Percentiles rank a stretch among this genome's conserved stretches.
These are phyloP conservation scores for Progne subis DNA, from an alignment of 2,113 vertebrate species.

Conservation along the genomic window DNA sequence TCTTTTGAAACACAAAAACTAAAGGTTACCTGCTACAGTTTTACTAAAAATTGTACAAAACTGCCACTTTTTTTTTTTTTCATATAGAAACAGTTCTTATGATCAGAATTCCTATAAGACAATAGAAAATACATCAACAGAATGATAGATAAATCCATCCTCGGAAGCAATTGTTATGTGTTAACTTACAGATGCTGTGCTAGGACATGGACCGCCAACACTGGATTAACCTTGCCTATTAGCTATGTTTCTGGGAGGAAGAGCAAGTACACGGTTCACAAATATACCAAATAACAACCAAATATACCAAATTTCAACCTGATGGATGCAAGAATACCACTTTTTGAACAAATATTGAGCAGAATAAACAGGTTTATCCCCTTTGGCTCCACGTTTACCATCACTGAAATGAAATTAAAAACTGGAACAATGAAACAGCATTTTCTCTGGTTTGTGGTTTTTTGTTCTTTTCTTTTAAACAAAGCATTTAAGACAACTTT, in stretches of 20 bases:
- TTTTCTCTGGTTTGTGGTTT: constrained; percentile 50
- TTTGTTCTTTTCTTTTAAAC: constrained; percentile 76
- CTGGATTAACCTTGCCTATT: constrained; percentile 99
- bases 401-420: constrained; percentile 77
- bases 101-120: constrained; percentile 78
- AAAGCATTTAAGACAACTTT: constrained; percentile 84
- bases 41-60: constrained; percentile 70
- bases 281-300: constrained; percentile 81
- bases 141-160: constrained; percentile 90
- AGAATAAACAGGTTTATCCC: constrained; percentile 72
- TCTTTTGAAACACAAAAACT: constrained; percentile 74
- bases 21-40: constrained; percentile 68
- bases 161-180: constrained; percentile 90
- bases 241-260: constrained; percentile 99
- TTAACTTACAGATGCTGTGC: constrained; percentile 99
- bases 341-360: constrained; percentile 69
- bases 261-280: constrained; percentile 99
- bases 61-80: constrained; percentile 50
- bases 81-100: constrained; percentile 72
- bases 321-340: constrained; percentile 76
- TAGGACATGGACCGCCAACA: constrained; percentile 97
- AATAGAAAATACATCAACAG: constrained; percentile 81
- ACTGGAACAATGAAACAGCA: constrained; percentile 77
- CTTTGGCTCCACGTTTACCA: constrained; percentile 75
- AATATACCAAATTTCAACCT: constrained; percentile 78